Percentiles rank a stretch among this genome's conserved stretches.
phyloP scores from a whole-genome alignment of 2,797 vertebrate species.

The Coluber constrictor region DNA sequence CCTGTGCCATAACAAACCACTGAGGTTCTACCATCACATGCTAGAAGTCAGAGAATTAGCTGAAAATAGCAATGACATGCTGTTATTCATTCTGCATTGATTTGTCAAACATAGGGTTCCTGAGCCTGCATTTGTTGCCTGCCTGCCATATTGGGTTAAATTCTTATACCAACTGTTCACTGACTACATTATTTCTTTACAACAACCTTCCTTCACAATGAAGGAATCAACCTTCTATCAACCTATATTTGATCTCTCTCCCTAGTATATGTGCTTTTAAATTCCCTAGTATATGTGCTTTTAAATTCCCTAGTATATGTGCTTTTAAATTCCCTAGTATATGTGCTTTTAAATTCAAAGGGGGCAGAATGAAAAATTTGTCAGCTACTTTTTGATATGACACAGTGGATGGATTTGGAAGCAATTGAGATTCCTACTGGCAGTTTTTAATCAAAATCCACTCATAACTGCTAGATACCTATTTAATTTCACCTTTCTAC shows the following conservation, averaged over 20 bases:
- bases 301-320: neutral
- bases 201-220: neutral
- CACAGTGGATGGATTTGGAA: neutral
- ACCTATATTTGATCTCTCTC: neutral
- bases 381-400: neutral
- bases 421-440: neutral
- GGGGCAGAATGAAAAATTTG: neutral
- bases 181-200: neutral
- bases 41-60: neutral
- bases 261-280: neutral
- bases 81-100: neutral
- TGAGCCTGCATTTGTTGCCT: neutral
- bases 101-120: neutral
- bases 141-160: neutral
- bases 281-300: neutral
- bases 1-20: neutral
- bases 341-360: neutral
- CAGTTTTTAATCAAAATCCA: neutral
- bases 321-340: no score
- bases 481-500: neutral
- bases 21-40: neutral
- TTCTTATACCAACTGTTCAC: neutral
- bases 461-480: neutral
- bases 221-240: neutral
- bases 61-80: neutral